Base-by-base conservation (phyloP, 2,797 vertebrate genomes). In the Siniperca scherzeri region DNA sequence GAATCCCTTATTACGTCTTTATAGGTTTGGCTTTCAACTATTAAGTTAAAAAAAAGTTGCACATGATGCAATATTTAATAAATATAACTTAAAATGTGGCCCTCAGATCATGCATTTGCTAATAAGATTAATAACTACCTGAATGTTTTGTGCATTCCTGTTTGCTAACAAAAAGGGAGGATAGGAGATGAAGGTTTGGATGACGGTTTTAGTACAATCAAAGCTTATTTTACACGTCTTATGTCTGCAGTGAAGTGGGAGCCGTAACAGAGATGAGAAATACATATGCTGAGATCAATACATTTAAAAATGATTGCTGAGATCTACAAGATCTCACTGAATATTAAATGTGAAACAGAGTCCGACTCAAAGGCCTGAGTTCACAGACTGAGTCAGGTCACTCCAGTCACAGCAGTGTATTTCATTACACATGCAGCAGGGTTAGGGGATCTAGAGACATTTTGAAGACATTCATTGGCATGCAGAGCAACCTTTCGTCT, bases 361-460 rank as follows among this genome's bases (percentile, higher is more conserved):
- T 65, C 70, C 42, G 55, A n/a, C 33, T 66, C 53, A 53, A n/a
- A 62, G 25, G n/a, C 52, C 55, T 3, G 25, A 61, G 11, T 57
- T 30, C 59, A 36, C 5, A 57, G 3, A 36, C 71, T 40, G 52
- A 77, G 69, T 57, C 77, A 16, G 75, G 50, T 71, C 66, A 13
- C 17, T 71, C 19, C 78, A 75, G 42, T 73, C 75, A 50, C 48
- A 68, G 66, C 0, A 1, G 25, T 9, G 38, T 19, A 55, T 86
- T 69, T 86, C 48, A 82, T 71, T 65, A 61, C 65, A 76, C 12
- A 17, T 46, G 6, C 36, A 80, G 68, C 82, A 30, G 40, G 36
- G 36, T 36, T 36, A 36, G 36, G 36, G 36, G 36, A 36, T 70
- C 59, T 12, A 14, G 52, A 78, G 52, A 13, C 7, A 68, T 30